Conservation (phyloP, 2,888 invertebrate genomes). For the Ormyrus labotus region DNA sequence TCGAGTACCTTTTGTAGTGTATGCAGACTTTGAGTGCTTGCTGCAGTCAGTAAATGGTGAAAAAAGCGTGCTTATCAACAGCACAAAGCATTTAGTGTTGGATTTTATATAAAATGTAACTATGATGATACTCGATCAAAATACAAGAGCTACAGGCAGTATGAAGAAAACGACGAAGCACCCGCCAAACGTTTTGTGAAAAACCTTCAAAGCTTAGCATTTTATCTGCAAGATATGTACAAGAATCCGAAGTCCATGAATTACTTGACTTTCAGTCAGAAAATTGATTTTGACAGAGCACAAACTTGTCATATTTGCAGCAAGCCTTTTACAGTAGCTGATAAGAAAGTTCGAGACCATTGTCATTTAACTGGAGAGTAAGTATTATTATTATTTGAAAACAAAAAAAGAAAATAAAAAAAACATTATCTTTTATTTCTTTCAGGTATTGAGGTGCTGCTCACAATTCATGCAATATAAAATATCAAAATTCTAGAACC, state of each 20-base stretch:
- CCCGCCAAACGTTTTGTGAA: constrained; percentile 19
- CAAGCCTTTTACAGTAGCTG: not conserved
- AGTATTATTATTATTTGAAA: not conserved
- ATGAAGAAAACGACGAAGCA: not conserved
- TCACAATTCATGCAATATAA: too few species aligned
- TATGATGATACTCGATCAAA: constrained; percentile 9
- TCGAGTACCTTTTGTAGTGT: constrained; percentile 23
- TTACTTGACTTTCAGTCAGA: not conserved
- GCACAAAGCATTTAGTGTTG: not conserved
- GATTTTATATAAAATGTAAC: constrained; percentile 8
- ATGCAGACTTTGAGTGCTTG: constrained; percentile 50
- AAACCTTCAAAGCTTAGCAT: not conserved
- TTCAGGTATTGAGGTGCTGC: too few species aligned
- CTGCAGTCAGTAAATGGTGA: constrained; percentile 13
- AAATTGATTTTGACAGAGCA: not conserved
- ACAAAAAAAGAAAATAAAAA: too few species aligned
- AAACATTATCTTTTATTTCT: too few species aligned
- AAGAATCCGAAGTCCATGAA: not conserved
- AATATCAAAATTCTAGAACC: too few species aligned
- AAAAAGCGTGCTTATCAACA: constrained; percentile 1
- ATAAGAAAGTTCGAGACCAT: not conserved
- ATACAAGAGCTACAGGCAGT: constrained; percentile 10
- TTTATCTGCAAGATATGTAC: not conserved
- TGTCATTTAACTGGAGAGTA: constrained; percentile 1
- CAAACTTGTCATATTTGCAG: not conserved